Conservation (phyloP, 2,888 invertebrate genomes). For the Chaitophorus viminalis region DNA sequence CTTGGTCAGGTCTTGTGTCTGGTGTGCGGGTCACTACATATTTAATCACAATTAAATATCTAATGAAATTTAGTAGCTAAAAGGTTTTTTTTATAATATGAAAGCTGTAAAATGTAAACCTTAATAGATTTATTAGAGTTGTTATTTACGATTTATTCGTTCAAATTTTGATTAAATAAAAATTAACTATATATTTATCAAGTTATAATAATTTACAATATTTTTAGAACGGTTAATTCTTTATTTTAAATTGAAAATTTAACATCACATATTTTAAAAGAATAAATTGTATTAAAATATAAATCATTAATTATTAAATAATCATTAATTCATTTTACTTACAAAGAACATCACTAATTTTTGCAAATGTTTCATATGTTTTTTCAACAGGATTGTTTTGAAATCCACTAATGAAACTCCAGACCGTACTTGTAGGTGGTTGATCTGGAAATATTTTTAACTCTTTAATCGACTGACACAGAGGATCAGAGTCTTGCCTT, state of each 20-base stretch:
- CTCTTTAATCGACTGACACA: constrained; percentile 68
- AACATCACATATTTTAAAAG: no score
- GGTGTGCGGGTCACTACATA: constrained; percentile 65
- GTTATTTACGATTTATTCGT: no score
- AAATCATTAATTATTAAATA: background rate
- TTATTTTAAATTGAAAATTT: no score
- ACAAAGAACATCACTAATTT: constrained; percentile 81
- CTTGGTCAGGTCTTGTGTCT: constrained; percentile 64
- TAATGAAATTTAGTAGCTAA: background rate
- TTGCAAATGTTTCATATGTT: constrained; percentile 86
- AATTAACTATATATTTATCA: no score
- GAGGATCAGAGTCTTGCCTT: constrained; percentile 62
- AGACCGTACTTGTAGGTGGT: constrained; percentile 73
- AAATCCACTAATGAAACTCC: constrained; percentile 73
- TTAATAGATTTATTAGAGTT: no score
- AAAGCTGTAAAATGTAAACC: no score
- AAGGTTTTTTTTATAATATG: no score
- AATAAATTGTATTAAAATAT: background rate
- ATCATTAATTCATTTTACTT: no score
- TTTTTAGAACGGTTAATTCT: no score
- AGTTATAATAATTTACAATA: no score
- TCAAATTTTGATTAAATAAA: no score
- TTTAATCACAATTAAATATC: constrained; percentile 6
- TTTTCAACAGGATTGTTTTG: constrained; percentile 82
- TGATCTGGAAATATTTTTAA: constrained; percentile 79